Base-by-base conservation (phyloP, 1,140 invertebrate species). In the Lineus longissimus region DNA sequence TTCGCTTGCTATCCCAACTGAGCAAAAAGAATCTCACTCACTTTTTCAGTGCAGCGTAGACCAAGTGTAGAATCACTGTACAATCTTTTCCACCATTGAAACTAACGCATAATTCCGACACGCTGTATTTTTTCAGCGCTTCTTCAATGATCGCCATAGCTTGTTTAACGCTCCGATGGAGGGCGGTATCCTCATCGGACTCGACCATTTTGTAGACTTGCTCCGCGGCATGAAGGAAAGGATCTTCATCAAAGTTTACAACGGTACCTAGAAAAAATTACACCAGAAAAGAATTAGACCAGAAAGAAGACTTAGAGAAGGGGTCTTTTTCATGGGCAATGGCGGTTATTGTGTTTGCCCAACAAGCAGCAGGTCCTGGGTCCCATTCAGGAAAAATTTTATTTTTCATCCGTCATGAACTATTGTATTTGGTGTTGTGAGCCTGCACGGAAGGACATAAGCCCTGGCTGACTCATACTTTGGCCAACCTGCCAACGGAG, bases 21-120 rank as follows among this genome's bases (percentile, higher is more conserved):
- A 29, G 27, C 1, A 25, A 41, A 36, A 36, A 4, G 15, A 36
- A 36, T 25, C 1, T 13, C 55, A 65, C 63, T 64, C 74, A 73
- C 63, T 86, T 84, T 69, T 85, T 82, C 36, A 89, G 77, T 23
- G 91, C 79, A 7, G 87, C 85, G 70, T 89, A 81, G 27, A 86
- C 83, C 29, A 97, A 77, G 81, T 97, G 91, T 59, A 97, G 82
- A 19, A 97, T 82, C 0, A 90, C 92, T 1, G 93, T 96, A 76
- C 95, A 98, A 83, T 98, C 96, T 83, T 98, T 98, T 7, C 96
- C 96, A 29, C 96, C 95, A 81, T 98, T 98, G 74, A 97, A 98
- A 61, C 91, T 91, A 33, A 98, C 74, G 74, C 93, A 93, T 51
- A 94, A 78, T 79, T 93, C 88, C 66, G 90, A 85, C 23, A 78